Percentiles rank a stretch among this genome's conserved stretches.
phyloP scores from a whole-genome alignment of 2,888 invertebrate species.

The Synanthedon tipuliformis region DNA sequence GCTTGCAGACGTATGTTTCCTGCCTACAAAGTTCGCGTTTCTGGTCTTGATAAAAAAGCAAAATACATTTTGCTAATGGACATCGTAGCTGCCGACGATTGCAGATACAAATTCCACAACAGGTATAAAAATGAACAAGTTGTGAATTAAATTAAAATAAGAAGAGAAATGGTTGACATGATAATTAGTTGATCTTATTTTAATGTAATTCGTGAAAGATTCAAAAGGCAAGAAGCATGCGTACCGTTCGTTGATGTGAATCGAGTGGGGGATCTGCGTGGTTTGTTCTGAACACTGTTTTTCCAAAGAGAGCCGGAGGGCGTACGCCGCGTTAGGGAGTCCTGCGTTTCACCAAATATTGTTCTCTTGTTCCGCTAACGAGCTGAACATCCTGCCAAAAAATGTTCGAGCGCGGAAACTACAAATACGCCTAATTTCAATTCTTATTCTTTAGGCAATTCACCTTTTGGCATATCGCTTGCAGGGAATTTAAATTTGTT shows the following conservation, averaged over 20 bases:
- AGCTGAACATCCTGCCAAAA: slow-evolving; percentile 10
- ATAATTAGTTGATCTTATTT: slow-evolving; percentile 50
- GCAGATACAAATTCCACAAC: slow-evolving; percentile 95
- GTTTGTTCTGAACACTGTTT: slow-evolving; percentile 12
- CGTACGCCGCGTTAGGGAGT: slow-evolving; percentile 7
- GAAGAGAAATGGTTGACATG: slow-evolving; percentile 20
- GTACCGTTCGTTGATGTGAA: slow-evolving; percentile 36
- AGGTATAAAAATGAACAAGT: slow-evolving; percentile 72
- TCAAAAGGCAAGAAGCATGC: slow-evolving; percentile 78
- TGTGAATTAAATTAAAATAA: slow-evolving; percentile 65
- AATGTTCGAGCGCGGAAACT: not conserved
- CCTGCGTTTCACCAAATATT: slow-evolving; percentile 11
- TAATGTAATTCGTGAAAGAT: slow-evolving; percentile 60
- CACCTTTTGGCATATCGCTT: slow-evolving; percentile 10
- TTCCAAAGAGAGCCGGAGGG: slow-evolving; percentile 13
- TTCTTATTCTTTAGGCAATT: not conserved
- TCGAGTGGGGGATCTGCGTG: slow-evolving; percentile 52
- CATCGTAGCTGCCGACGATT: slow-evolving; percentile 96
- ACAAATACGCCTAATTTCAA: not conserved
- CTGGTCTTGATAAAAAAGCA: slow-evolving; percentile 96
- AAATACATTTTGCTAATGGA: slow-evolving; percentile 98
- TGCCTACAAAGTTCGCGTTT: slow-evolving; percentile 95
- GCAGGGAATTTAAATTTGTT: slow-evolving; percentile 11
- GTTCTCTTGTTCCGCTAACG: slow-evolving; percentile 13
- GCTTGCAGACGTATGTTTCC: slow-evolving; percentile 97